Evolutionary conservation across 2,797 vertebrate genomes (phyloP), one percentile per base, ranked within the genome.

Genomic region (Darevskia nairensis): DNA sequence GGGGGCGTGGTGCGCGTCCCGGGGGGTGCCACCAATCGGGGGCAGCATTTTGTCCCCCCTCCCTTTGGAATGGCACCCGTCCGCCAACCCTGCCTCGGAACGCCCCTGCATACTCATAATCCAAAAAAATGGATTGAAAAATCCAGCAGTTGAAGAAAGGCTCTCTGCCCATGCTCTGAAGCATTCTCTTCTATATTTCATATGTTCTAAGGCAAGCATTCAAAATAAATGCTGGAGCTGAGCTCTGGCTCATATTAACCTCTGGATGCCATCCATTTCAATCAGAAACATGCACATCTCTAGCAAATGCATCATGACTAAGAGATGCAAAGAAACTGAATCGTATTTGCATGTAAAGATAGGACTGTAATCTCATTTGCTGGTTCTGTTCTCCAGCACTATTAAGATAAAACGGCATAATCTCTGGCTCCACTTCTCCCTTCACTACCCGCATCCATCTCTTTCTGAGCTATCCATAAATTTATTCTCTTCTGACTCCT

Each of bases 321-420:
- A 75, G 50, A 75, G 55, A 72, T 64, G n/a, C 17, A 85, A 23
- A 68, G 41, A 55, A 75, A n/a, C 41, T 55, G 59, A 81, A 80
- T 50, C 83, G 27, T 89, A 29, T 84, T 80, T 66, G 32, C 69
- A 32, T 25, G 69, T 44, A 29, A 50, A 72, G 10, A n/a, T 9
- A 84, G 17, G 8, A 9, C 41, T 55, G 61, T 41, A 41, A 87
- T 87, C 71, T 66, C 88, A 74, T 66, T 72, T 79, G 17, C 77
- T 50, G 6, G 15, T 80, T 46, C 66, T 71, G 23, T 80, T 46
- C 66, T 71, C 55, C n/a, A 84, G 25, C 6, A 27, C n/a, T 61
- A 74, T 72, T 44, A 72, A 79, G 50, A 72, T 80, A 74, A 80
- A 86, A 72, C 35, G 7, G 68, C 46, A 27, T 72, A 27, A 32